A percentile compares a stretch with the other conserved stretches of the same genome.
phyloP scores from a whole-genome alignment of 1,140 invertebrate genomes.

The Wiebesia pumilae region DNA sequence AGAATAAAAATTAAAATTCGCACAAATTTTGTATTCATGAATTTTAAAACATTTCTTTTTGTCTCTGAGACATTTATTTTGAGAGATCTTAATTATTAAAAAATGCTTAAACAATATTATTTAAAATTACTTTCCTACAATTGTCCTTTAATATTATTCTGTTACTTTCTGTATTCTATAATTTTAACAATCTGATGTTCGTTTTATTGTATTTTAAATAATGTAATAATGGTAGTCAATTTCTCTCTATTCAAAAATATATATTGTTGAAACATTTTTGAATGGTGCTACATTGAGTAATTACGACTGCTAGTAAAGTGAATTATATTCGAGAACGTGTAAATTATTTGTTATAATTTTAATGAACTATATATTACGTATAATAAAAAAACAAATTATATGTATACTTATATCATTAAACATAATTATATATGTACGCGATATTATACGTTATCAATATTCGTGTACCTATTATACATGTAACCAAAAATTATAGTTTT shows the following conservation, averaged over 20 bases:
- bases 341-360: conserved; percentile 68
- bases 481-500: conserved; percentile 74
- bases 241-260: conserved; percentile 48
- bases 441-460: conserved; percentile 59
- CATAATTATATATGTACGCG: conserved; percentile 54
- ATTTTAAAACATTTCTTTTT: conserved; percentile 8
- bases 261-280: conserved; percentile 54
- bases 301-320: conserved; percentile 54
- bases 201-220: conserved; percentile 39
- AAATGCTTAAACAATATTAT: conserved; percentile 3
- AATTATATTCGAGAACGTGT: conserved; percentile 58
- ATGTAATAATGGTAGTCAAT: conserved; percentile 41
- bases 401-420: conserved; percentile 60
- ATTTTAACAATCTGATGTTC: conserved; percentile 43
- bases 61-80: background rate
- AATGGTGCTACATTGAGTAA: conserved; percentile 60
- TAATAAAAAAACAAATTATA: conserved; percentile 56
- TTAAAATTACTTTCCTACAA: background rate
- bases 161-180: conserved; percentile 33
- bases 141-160: conserved; percentile 29
- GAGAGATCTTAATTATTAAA: background rate
- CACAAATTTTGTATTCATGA: conserved; percentile 17
- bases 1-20: conserved; percentile 37
- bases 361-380: conserved; percentile 59
- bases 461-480: conserved; percentile 59